Conservation (phyloP, 2,888 invertebrate species). For the Helicoverpa assulta region DNA sequence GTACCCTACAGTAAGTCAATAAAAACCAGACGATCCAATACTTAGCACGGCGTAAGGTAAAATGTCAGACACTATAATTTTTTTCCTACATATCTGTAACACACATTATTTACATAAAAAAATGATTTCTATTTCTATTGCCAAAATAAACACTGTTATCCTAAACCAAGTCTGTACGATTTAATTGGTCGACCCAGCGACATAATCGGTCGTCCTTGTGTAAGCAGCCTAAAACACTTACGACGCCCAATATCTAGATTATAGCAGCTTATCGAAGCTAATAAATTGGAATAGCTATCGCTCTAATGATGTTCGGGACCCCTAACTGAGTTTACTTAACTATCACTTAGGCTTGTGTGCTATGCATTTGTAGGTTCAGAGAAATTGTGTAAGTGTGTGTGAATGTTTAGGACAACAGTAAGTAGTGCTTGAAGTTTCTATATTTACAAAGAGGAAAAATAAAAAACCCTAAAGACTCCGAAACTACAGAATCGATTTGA, state of each 20-base stretch:
- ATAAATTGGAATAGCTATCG: constrained; percentile 46
- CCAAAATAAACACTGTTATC: background rate
- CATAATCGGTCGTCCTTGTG: background rate
- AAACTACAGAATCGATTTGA: too few species aligned
- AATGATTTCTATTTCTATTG: too few species aligned
- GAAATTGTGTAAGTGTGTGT: too few species aligned
- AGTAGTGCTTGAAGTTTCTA: too few species aligned
- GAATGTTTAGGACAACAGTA: too few species aligned
- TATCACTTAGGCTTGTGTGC: constrained; percentile 20
- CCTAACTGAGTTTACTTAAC: constrained; percentile 31
- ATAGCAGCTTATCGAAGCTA: constrained; percentile 35
- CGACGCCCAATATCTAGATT: constrained; percentile 32
- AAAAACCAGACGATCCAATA: background rate
- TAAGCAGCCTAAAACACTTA: constrained; percentile 30
- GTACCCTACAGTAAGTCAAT: too few species aligned
- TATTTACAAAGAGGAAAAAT: too few species aligned
- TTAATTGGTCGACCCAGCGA: background rate
- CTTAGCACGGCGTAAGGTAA: too few species aligned
- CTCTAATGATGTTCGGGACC: constrained; percentile 41
- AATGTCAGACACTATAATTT: too few species aligned
- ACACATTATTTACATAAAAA: too few species aligned
- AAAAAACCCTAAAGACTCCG: too few species aligned
- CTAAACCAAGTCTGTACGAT: background rate
- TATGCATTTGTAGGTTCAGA: background rate
- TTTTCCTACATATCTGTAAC: too few species aligned